Conservation (phyloP, 2,888 invertebrate species). For the Volucella bombylans region DNA sequence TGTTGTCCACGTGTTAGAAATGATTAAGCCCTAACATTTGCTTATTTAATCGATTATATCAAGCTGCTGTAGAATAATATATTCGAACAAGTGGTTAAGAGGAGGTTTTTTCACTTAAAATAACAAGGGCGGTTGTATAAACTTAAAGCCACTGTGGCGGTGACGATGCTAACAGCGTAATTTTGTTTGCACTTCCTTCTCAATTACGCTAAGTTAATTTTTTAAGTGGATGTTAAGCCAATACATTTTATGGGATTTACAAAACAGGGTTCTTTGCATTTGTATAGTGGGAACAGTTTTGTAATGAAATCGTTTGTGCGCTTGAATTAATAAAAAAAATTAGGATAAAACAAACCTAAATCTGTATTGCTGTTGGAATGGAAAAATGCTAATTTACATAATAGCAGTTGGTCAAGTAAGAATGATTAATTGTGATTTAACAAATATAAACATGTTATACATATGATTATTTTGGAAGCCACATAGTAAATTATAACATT, state of each 20-base stretch:
- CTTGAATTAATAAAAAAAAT: no score
- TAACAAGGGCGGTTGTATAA: constrained; percentile 32
- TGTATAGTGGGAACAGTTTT: not conserved
- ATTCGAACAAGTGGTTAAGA: constrained; percentile 59
- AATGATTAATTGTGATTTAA: no score
- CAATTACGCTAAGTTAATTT: constrained; percentile 65
- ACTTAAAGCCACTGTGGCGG: constrained; percentile 16
- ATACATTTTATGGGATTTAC: not conserved
- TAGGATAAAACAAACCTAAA: not conserved
- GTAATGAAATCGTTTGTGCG: no score
- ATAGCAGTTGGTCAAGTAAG: no score
- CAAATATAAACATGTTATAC: no score
- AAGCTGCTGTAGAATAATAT: constrained; percentile 11
- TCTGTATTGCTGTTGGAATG: not conserved
- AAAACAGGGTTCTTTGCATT: not conserved
- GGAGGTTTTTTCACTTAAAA: constrained; percentile 21
- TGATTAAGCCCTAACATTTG: constrained; percentile 57
- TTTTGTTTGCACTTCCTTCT: constrained; percentile 50
- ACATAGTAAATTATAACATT: no score
- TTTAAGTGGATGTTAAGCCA: constrained; percentile 44
- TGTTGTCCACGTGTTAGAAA: constrained; percentile 50
- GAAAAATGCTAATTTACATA: no score
- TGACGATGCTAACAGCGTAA: constrained; percentile 29
- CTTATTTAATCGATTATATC: constrained; percentile 39
- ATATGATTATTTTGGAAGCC: no score